Evolutionary conservation across 2,113 vertebrate species (phyloP).

Genomic region (Chauna torquata): DNA sequence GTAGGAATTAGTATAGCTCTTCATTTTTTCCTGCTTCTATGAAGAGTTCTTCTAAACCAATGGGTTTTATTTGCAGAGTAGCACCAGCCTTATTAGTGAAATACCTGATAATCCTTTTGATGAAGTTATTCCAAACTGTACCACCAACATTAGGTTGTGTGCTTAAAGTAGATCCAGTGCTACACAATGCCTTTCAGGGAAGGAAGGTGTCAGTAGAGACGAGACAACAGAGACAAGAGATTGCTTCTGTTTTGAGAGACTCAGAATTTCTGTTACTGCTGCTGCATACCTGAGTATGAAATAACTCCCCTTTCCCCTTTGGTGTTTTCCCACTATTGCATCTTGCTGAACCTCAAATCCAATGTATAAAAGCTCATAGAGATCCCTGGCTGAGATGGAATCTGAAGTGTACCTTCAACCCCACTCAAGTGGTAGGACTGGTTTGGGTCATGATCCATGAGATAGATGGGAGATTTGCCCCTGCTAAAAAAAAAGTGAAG

Average conservation of each 20-base stretch:
- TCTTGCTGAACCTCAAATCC: not conserved
- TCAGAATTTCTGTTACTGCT: not conserved
- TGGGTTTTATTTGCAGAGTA: not conserved
- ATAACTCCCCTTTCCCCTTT: accelerated
- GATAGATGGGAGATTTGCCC: not conserved
- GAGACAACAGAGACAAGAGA: not conserved
- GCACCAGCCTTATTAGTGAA: not conserved
- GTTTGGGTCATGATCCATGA: not conserved
- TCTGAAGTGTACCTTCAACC: not conserved
- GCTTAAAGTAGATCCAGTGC: not conserved
- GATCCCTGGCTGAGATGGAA: not conserved
- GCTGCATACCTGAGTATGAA: not conserved
- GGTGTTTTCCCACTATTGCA: not conserved
- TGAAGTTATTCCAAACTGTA: not conserved
- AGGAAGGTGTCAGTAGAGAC: not conserved
- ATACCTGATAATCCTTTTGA: not conserved
- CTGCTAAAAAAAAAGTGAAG: not conserved
- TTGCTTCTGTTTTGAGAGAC: not conserved
- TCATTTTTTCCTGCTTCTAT: not conserved
- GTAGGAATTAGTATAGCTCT: not conserved
- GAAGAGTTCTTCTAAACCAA: not conserved
- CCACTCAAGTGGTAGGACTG: not conserved
- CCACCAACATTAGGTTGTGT: not conserved
- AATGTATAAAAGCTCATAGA: not conserved
- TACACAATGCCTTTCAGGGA: not conserved